Base-by-base conservation (phyloP, 2,113 vertebrate genomes). In the Synodontis membranacea region DNA sequence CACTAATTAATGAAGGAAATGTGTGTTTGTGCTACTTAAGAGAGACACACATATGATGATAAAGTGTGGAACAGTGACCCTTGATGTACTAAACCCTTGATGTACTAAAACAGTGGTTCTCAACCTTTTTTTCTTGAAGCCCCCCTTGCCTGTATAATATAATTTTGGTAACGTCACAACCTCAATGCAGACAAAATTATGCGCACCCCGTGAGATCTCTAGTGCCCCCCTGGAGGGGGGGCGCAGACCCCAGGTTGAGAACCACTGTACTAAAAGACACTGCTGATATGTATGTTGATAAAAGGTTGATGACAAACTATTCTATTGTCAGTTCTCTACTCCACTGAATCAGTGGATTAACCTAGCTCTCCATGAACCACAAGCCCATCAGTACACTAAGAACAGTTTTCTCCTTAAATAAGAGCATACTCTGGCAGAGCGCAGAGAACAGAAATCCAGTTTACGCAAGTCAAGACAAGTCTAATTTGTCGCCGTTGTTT, bases 1-100 rank as follows among this genome's bases (percentile, higher is more conserved):
- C 68, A 75, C 70, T 76, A 54, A 84, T 62, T 62, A 84, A 15
- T 76, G 72, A 84, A 48, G 15, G 52, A n/a, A 54, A 34, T 58
- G 37, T 42, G 25, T 56, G 52, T 54, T 50, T 21, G 25, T 56
- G 37, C 42, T 14, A 28, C 46, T 46, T 12, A 28, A 75, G 42
- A 75, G 25, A 75, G 8, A 74, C 39, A 74, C 9, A 44, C 25
- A 15, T 46, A 7, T 4, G n/a, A 56, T 72, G 12, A 28, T 54
- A 37, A 39, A 54, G 34, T 72, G 23, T 37, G 10, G 37, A 34
- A 21, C 11, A 62, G 9, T 62, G 28, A 31, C 78, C 58, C n/a
- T 39, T 37, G 58, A 68, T 21, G 23, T 66, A 78, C 19, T n/a
- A n/a, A n/a, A n/a, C n/a, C n/a, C n/a, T n/a, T n/a, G n/a, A n/a